A percentile compares a stretch with the other conserved stretches of the same genome.
These are phyloP conservation scores for Sinocyclocheilus grahami DNA, from an alignment of 2,113 vertebrate genomes.

Conservation along the genomic window DNA sequence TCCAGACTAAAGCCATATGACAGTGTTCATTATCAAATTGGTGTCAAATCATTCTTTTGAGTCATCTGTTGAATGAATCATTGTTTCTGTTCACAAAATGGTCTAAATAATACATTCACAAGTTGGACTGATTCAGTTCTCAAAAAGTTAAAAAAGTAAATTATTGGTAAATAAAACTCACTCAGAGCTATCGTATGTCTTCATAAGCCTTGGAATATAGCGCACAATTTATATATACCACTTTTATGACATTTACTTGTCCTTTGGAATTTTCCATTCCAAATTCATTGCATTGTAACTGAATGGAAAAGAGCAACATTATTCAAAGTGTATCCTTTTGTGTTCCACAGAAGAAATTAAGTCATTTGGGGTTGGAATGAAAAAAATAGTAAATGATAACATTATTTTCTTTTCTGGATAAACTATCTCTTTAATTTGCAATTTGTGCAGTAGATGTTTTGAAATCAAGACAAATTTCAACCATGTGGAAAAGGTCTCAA, in stretches of 20 bases:
- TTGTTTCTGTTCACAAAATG: not conserved
- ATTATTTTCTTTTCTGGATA: not conserved
- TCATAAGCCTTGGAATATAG: too few species aligned
- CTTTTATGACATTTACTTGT: not conserved
- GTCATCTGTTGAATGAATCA: not conserved
- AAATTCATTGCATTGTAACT: not conserved
- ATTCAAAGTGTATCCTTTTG: not conserved
- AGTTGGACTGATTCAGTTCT: not conserved
- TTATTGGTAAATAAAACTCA: too few species aligned
- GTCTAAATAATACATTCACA: not conserved
- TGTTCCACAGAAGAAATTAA: not conserved
- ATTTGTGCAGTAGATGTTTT: not conserved
- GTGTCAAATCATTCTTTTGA: not conserved
- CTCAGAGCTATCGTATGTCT: too few species aligned
- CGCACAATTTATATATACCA: too few species aligned
- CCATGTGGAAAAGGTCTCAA: not conserved
- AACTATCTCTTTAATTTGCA: not conserved
- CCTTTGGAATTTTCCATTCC: not conserved
- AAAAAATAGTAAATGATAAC: not conserved
- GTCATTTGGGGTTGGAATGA: not conserved
- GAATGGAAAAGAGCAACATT: not conserved
- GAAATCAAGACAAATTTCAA: slow-evolving; percentile 1
- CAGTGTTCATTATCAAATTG: not conserved
- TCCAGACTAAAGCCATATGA: not conserved
- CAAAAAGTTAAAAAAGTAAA: too few species aligned